Evolutionary conservation across 1,140 invertebrate species (phyloP).

Genomic region (Sycophaga agraensis): DNA sequence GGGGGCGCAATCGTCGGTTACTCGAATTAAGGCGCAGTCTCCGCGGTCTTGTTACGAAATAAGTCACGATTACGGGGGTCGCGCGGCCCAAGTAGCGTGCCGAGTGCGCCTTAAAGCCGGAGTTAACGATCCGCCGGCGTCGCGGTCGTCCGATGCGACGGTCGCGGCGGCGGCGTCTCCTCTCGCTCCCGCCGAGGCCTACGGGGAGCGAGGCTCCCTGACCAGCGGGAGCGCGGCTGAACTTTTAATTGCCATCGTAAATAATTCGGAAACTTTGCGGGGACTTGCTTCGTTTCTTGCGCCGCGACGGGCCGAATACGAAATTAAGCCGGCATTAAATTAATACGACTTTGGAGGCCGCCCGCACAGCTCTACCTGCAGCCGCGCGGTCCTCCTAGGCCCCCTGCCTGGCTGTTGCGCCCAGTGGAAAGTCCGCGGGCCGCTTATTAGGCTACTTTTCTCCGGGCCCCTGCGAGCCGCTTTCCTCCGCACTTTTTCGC

Average conservation of each 20-base stretch:
- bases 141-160: slow-evolving; percentile 27
- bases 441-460: too few species aligned
- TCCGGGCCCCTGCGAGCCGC: too few species aligned
- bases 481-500: too few species aligned
- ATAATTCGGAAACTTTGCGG: slow-evolving; percentile 55
- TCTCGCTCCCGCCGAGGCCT: neutral
- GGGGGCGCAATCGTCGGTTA: slow-evolving; percentile 21
- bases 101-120: slow-evolving; percentile 24
- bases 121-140: slow-evolving; percentile 43
- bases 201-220: slow-evolving; percentile 1
- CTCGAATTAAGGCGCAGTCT: slow-evolving; percentile 17
- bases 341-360: slow-evolving; percentile 59
- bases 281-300: slow-evolving; percentile 42
- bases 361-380: too few species aligned
- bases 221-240: slow-evolving; percentile 29
- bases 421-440: neutral
- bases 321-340: slow-evolving; percentile 57
- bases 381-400: neutral
- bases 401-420: slow-evolving; percentile 61
- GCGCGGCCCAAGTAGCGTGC: slow-evolving; percentile 29
- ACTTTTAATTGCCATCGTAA: slow-evolving; percentile 59
- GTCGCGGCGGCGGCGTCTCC: neutral
- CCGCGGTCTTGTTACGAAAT: slow-evolving; percentile 29
- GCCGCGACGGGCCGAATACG: slow-evolving; percentile 47
- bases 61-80: slow-evolving; percentile 40